Base-by-base conservation (phyloP, 2,888 invertebrate genomes). In the Lapara coniferarum region DNA sequence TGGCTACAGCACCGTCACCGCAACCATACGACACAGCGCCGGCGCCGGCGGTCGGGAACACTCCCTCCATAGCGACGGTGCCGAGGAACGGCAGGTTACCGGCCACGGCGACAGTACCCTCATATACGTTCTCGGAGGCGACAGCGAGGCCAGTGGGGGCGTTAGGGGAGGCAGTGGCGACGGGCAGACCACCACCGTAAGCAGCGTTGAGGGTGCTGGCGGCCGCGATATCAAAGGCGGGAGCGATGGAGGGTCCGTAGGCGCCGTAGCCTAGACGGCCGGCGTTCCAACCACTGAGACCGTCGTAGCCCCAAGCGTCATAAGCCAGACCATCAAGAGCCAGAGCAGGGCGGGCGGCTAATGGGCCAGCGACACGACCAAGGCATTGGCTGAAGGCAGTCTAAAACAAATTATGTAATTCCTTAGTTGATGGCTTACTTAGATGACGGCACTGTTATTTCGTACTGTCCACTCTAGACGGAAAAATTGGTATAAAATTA, bases 61-160 rank as follows among this genome's bases (percentile, higher is more conserved):
- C 70, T 6, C 84, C 86, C 71, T 84, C 82, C 66, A 84, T 66
- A 44, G 72, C 75, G 0, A 82, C 80, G 4, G 81, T 71, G 13
- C 79, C 78, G 2, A 81, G 66, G 70, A 80, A 77, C 14, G 81
- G 82, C 69, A 81, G 67, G 66, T 78, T 72, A 10, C 81, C 78
- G 58, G 0, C 2, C 0, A 74, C 73, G 5, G 16, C 58, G 8
- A 78, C 13, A 16, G 12, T 10, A 30, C 78, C 78, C 30, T 77
- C 77, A 14, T 70, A 71, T 0, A 71, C 52, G 14, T 78, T 78
- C 3, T 78, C 78, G 14, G 78, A 78, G 4, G 66, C 66, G 6
- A 78, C 49, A 4, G 74, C 70, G 8, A 78, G n/a, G 4, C 78
- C 76, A 7, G 30, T 71, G 7, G 78, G 77, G 37, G 71, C 49